Conservation (phyloP, 2,797 vertebrate species). For the Capromys pilorides region DNA sequence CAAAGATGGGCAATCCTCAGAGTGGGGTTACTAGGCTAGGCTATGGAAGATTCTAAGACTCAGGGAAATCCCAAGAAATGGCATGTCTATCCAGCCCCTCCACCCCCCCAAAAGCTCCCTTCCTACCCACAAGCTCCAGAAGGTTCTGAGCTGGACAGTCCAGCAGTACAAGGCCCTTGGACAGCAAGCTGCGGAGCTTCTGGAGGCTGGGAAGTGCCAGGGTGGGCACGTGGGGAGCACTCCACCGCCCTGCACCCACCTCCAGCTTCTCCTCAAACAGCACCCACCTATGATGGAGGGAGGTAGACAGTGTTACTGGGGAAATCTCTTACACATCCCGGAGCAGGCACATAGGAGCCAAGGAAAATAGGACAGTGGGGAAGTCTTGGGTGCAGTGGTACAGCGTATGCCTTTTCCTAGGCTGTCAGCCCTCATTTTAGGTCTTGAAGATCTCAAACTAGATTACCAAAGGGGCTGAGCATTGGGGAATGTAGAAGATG, state of each 20-base stretch:
- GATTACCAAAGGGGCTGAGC: not conserved
- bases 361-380: not conserved
- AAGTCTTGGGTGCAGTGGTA: not conserved
- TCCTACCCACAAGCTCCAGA: slow-evolving; percentile 81
- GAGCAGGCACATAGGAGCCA: not conserved
- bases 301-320: not conserved
- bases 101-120: not conserved
- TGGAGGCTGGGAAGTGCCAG: slow-evolving; percentile 85
- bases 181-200: slow-evolving; percentile 81
- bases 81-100: not conserved
- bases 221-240: slow-evolving; percentile 83
- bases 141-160: slow-evolving; percentile 75
- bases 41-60: slow-evolving; percentile 45
- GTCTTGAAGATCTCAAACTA: slow-evolving; percentile 15
- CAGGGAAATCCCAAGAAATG: not conserved
- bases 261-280: slow-evolving; percentile 89
- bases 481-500: not conserved
- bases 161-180: slow-evolving; percentile 68
- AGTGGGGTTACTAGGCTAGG: not conserved
- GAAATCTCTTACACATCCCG: not conserved
- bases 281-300: slow-evolving; percentile 84
- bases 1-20: not conserved
- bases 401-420: not conserved
- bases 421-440: not conserved
- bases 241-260: slow-evolving; percentile 86